Evolutionary conservation across 2,113 vertebrate species (phyloP).

Genomic region (Pycnonotus jocosus): DNA sequence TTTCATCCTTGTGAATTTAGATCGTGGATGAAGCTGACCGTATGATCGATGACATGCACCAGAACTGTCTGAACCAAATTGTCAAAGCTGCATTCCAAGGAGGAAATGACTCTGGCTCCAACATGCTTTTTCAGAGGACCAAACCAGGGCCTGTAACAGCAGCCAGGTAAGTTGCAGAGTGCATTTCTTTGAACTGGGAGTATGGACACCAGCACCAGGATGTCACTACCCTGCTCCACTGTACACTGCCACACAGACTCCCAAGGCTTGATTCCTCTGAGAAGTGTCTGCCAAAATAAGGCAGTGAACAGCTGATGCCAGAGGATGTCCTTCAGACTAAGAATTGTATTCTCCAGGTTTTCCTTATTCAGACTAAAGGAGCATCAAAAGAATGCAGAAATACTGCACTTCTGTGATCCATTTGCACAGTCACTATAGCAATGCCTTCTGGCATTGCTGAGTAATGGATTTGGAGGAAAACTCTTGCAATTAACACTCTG

Average conservation of each 20-base stretch:
- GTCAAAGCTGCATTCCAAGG: constrained; percentile 75
- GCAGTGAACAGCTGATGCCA: background rate
- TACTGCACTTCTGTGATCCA: background rate
- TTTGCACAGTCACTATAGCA: background rate
- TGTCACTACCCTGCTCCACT: background rate
- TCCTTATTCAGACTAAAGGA: background rate
- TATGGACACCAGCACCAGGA: background rate
- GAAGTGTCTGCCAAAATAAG: background rate
- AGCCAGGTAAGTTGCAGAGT: constrained; percentile 72
- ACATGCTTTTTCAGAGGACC: constrained; percentile 71
- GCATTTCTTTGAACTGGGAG: background rate
- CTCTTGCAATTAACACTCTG: background rate
- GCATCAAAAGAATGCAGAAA: background rate
- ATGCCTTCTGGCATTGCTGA: background rate
- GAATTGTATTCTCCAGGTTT: background rate
- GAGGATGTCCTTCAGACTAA: background rate
- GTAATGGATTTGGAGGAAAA: background rate
- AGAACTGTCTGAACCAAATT: constrained; percentile 88
- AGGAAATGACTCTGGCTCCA: background rate
- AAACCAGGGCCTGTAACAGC: constrained; percentile 75
- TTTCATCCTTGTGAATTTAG: constrained; percentile 56
- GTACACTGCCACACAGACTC: no score
- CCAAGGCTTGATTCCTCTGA: background rate
- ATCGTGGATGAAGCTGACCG: constrained; percentile 92
- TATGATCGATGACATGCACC: constrained; percentile 96